A percentile compares a stretch with the other conserved stretches of the same genome.
phyloP scores from a whole-genome alignment of 1,140 invertebrate species.

The Drosophila prosaltans region DNA sequence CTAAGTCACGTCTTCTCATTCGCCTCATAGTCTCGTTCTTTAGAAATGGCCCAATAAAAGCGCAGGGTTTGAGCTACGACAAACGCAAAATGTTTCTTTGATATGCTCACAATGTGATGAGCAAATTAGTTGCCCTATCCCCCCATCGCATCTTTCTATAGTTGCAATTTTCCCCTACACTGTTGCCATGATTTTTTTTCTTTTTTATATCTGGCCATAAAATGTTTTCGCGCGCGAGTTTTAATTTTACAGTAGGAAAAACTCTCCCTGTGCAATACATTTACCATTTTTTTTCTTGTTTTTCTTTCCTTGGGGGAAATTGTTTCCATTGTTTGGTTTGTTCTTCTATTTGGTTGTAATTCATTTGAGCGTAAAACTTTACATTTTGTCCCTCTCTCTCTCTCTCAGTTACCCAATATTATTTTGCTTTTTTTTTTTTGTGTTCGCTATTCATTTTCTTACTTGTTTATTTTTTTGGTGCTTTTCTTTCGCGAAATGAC shows the following conservation, averaged over 20 bases:
- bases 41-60: slow-evolving; percentile 72
- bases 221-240: slow-evolving; percentile 72
- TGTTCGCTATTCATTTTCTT: slow-evolving; percentile 24
- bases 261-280: slow-evolving; percentile 36
- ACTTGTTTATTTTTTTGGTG: slow-evolving; percentile 18
- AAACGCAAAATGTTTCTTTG: slow-evolving; percentile 70
- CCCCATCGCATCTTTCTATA: slow-evolving; percentile 5
- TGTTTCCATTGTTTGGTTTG: slow-evolving; percentile 64
- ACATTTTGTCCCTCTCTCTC: slow-evolving; percentile 22
- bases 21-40: not conserved
- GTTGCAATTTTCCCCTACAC: slow-evolving; percentile 3
- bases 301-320: slow-evolving; percentile 38
- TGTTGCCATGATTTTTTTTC: not conserved
- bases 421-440: not conserved
- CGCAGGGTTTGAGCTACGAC: slow-evolving; percentile 37
- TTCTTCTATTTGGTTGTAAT: slow-evolving; percentile 58
- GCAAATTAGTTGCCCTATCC: slow-evolving; percentile 68
- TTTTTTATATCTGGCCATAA: slow-evolving; percentile 71
- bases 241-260: slow-evolving; percentile 58
- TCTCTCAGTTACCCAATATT: slow-evolving; percentile 3
- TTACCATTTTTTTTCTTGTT: slow-evolving; percentile 9
- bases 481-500: slow-evolving; percentile 17
- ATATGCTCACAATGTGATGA: slow-evolving; percentile 60
- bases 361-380: slow-evolving; percentile 73
- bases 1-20: slow-evolving; percentile 17